Percentiles rank a stretch among this genome's conserved stretches.
These are phyloP conservation scores for Meriones unguiculatus DNA, from an alignment of 2,113 vertebrate genomes.

Conservation along the genomic window DNA sequence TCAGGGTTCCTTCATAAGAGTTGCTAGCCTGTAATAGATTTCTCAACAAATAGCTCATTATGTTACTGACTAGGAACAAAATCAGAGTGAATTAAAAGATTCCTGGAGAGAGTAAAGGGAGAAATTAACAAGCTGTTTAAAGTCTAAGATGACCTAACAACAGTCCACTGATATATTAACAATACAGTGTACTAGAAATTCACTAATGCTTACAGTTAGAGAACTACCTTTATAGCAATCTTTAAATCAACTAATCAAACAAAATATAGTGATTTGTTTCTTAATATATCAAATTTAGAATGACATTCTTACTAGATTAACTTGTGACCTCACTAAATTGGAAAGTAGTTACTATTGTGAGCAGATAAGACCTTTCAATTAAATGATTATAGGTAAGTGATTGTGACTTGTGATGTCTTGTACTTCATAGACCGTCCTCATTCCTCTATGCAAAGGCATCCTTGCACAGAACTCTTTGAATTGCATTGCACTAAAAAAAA, in stretches of 20 bases:
- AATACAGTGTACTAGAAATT: background rate
- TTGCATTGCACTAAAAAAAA: conserved; percentile 79
- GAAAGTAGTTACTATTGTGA: conserved; percentile 67
- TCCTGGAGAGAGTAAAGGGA: background rate
- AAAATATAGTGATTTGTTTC: background rate
- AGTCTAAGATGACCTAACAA: background rate
- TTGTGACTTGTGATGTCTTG: conserved; percentile 53
- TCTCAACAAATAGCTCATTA: background rate
- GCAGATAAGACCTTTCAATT: conserved; percentile 71
- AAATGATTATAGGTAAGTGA: conserved; percentile 58
- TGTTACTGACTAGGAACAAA: background rate
- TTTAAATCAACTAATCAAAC: conserved; percentile 34
- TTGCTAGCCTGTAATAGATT: background rate
- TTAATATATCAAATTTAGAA: conserved; percentile 49
- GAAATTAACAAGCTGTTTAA: background rate
- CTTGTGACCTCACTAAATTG: conserved; percentile 14
- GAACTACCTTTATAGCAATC: background rate
- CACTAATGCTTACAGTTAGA: background rate
- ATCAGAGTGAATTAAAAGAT: conserved; percentile 37
- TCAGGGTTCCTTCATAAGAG: background rate
- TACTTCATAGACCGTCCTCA: conserved; percentile 62
- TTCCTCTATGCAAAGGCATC: conserved; percentile 36
- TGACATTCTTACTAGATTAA: conserved; percentile 59
- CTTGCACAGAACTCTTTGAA: conserved; percentile 42
- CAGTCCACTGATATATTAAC: conserved; percentile 13